Conservation (phyloP, 1,140 invertebrate species). For the Spodoptera litura region DNA sequence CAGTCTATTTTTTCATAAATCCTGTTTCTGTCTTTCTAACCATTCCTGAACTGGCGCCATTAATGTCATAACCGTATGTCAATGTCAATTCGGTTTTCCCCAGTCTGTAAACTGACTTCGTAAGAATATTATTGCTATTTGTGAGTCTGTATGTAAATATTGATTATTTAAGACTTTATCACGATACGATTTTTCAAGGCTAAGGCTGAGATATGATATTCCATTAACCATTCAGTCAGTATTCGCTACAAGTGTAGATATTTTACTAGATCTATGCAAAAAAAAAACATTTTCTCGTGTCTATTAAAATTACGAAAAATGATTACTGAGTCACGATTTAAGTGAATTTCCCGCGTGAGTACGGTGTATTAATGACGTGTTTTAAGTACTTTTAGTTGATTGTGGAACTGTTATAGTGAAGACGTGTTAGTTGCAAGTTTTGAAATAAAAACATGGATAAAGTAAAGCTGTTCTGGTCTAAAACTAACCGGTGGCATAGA, state of each 20-base stretch:
- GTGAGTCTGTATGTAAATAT: background rate
- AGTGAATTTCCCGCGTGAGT: conserved; percentile 28
- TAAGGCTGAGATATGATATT: background rate
- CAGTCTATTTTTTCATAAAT: no score
- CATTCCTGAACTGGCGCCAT: background rate
- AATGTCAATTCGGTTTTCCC: background rate
- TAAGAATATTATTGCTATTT: background rate
- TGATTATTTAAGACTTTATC: conserved; percentile 6
- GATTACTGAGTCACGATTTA: conserved; percentile 6
- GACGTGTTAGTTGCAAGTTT: background rate
- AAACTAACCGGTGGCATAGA: conserved; percentile 78
- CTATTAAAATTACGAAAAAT: conserved; percentile 3
- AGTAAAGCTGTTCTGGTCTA: conserved; percentile 67
- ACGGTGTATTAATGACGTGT: background rate
- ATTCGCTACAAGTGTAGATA: no score
- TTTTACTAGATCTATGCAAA: background rate
- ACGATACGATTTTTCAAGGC: background rate
- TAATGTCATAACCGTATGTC: background rate
- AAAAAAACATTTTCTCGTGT: background rate
- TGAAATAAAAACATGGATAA: conserved; percentile 59
- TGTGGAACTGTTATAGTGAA: background rate
- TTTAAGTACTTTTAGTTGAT: no score
- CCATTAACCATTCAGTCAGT: background rate
- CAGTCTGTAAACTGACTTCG: background rate
- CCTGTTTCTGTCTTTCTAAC: background rate